Evolutionary conservation across 2,113 vertebrate genomes (phyloP).

Genomic region (Mesitornis unicolor): DNA sequence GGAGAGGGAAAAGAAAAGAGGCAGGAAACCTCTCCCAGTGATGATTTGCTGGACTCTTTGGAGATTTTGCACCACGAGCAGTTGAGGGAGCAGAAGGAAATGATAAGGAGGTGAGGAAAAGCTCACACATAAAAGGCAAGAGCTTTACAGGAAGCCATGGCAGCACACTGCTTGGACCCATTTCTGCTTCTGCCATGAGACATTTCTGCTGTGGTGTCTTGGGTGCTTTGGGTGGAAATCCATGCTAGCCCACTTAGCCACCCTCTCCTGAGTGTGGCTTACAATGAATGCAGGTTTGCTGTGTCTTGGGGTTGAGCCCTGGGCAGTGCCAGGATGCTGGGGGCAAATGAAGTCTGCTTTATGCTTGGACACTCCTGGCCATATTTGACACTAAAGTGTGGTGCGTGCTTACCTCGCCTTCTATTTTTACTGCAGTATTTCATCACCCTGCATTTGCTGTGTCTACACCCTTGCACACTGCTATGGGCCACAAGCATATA

Average conservation of each 20-base stretch:
- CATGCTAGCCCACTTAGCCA: background rate
- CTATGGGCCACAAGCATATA: background rate
- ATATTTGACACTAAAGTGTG: background rate
- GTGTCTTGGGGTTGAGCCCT: background rate
- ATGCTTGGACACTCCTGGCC: background rate
- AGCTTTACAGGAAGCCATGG: background rate
- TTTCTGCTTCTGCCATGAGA: background rate
- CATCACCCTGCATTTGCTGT: background rate
- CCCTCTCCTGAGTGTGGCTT: background rate
- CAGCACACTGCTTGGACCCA: background rate
- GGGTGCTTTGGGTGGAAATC: background rate
- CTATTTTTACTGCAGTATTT: background rate
- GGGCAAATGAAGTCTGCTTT: background rate
- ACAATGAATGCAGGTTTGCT: background rate
- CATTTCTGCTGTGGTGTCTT: background rate
- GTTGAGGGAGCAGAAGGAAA: conserved; percentile 52
- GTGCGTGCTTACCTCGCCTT: background rate
- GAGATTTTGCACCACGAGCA: background rate
- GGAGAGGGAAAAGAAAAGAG: background rate
- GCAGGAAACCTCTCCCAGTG: background rate
- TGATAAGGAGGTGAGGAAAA: conserved; percentile 70
- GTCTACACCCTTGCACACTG: background rate
- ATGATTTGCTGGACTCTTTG: background rate
- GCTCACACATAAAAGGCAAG: background rate
- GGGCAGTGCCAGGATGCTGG: background rate